A percentile compares a stretch with the other conserved stretches of the same genome.
phyloP scores from a whole-genome alignment of 2,888 invertebrate genomes.

The Drosophila hamatofila region DNA sequence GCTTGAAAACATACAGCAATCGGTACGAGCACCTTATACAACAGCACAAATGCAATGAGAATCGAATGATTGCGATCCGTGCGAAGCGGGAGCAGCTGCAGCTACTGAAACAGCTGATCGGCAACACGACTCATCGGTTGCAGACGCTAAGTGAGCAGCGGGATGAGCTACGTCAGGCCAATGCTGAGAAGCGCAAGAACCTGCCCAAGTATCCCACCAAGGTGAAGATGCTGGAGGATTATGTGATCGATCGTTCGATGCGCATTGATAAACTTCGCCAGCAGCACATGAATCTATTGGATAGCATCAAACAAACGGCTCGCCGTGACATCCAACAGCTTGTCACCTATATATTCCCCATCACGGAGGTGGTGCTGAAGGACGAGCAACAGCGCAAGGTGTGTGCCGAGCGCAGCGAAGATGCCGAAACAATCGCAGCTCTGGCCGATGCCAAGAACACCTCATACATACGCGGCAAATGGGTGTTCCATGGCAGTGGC shows the following conservation, averaged over 20 bases:
- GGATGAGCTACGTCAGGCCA: constrained; percentile 83
- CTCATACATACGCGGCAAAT: constrained; percentile 91
- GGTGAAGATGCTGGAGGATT: constrained; percentile 87
- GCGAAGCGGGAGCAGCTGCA: constrained; percentile 87
- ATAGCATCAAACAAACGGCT: constrained; percentile 87
- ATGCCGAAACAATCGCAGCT: constrained; percentile 86
- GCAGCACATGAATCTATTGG: constrained; percentile 86
- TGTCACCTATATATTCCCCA: constrained; percentile 90
- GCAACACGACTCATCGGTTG: constrained; percentile 73
- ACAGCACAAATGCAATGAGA: constrained; percentile 85
- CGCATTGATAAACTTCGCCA: constrained; percentile 86
- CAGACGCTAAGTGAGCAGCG: constrained; percentile 86
- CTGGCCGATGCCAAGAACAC: constrained; percentile 91
- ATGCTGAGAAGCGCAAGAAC: constrained; percentile 85
- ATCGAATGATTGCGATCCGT: constrained; percentile 87
- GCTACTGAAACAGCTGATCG: constrained; percentile 87
- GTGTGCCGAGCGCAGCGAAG: constrained; percentile 59
- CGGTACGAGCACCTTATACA: constrained; percentile 86
- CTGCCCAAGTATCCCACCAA: constrained; percentile 88
- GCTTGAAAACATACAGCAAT: constrained; percentile 86
- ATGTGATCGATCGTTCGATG: constrained; percentile 86
- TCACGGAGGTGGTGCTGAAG: constrained; percentile 85
- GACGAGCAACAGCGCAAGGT: constrained; percentile 77
- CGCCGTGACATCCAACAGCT: constrained; percentile 88
- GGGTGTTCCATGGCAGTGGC: constrained; percentile 88